Evolutionary conservation across 1,140 invertebrate species (phyloP).

Genomic region (Drosophila pachea): DNA sequence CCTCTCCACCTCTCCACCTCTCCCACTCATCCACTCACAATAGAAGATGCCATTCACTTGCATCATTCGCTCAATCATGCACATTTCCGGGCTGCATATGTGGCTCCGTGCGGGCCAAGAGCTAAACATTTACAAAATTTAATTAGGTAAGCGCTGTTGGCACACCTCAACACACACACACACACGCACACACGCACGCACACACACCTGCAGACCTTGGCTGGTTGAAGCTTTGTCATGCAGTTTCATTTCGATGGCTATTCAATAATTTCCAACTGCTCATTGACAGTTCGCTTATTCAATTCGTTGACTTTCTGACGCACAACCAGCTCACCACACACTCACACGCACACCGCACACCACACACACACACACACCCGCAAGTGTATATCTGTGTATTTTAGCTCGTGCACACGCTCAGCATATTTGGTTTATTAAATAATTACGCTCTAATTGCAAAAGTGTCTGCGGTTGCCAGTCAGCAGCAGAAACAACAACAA

Average conservation of each 20-base stretch:
- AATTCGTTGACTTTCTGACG: constrained; percentile 38
- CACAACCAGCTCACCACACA: constrained; percentile 10
- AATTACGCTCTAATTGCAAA: constrained; percentile 76
- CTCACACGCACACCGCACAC: constrained; percentile 14
- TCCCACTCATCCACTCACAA: not conserved
- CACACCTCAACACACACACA: constrained; percentile 28
- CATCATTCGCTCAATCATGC: constrained; percentile 6
- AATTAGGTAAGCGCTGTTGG: constrained; percentile 36
- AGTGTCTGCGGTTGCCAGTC: constrained; percentile 55
- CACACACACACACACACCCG: constrained; percentile 18
- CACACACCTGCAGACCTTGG: constrained; percentile 1
- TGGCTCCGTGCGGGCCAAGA: constrained; percentile 26
- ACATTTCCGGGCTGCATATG: constrained; percentile 3
- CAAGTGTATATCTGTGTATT: no score
- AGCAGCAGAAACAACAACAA: constrained; percentile 19
- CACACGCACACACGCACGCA: constrained; percentile 12
- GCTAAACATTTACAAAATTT: constrained; percentile 44
- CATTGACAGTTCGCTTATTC: constrained; percentile 29
- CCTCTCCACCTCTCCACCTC: no score
- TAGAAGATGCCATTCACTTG: not conserved
- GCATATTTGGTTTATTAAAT: constrained; percentile 71
- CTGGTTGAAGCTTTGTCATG: constrained; percentile 53
- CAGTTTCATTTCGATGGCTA: constrained; percentile 41
- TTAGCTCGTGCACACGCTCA: not conserved
- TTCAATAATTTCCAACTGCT: constrained; percentile 35